These are phyloP conservation scores for Sitta europaea DNA, from an alignment of 2,113 vertebrate species.

Conservation along the genomic window DNA sequence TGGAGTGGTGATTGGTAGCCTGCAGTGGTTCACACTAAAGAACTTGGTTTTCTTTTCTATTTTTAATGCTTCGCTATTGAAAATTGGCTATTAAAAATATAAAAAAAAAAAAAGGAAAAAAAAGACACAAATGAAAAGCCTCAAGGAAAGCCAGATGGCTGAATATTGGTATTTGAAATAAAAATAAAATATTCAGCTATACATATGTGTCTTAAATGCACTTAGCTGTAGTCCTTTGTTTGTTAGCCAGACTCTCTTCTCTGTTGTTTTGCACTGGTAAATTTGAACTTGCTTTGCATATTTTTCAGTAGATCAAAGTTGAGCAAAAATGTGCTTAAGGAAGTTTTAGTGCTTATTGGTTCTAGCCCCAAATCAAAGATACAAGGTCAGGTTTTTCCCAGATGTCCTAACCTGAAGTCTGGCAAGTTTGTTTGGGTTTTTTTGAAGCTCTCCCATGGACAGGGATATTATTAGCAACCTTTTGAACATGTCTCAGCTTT, in stretches of 20 bases:
- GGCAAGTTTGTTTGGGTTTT: not conserved
- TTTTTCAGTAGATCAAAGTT: not conserved
- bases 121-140: conserved; percentile 5
- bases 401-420: not conserved
- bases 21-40: not conserved
- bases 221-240: conserved; percentile 36
- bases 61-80: conserved; percentile 40
- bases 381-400: not conserved
- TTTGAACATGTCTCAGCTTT: not conserved
- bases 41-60: not conserved
- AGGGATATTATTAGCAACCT: not conserved
- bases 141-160: conserved; percentile 65
- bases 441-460: not conserved
- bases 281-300: conserved; percentile 10
- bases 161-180: conserved; percentile 48
- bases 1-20: not conserved
- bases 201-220: conserved; percentile 36
- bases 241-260: not conserved
- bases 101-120: too few relatives aligned
- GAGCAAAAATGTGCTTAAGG: not conserved
- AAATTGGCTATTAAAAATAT: conserved; percentile 10
- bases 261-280: not conserved
- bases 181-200: conserved; percentile 61
- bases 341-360: not conserved
- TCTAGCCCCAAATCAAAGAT: not conserved